phyloP scores from a whole-genome alignment of 2,797 vertebrate species.

The Neosilurus mollespiculum region DNA sequence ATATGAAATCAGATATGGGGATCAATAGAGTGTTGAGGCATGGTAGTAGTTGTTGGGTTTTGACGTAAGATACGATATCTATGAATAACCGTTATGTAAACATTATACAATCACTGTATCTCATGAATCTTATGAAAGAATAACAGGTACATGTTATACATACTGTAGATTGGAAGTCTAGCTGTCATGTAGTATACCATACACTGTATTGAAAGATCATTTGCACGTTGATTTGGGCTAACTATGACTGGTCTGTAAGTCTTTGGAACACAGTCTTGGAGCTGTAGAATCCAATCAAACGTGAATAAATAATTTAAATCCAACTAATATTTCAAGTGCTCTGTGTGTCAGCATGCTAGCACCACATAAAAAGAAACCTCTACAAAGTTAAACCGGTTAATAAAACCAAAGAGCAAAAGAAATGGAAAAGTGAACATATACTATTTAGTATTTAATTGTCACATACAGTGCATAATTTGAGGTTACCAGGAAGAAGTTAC shows the following conservation, averaged over 20 bases:
- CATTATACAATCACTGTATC: not conserved
- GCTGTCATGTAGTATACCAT: not conserved
- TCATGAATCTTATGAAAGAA: not conserved
- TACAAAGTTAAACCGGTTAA: not conserved
- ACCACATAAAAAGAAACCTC: not conserved
- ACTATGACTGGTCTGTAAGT: not conserved
- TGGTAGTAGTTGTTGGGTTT: not conserved
- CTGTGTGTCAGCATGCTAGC: no score
- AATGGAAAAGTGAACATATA: not conserved
- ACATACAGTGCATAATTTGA: not conserved
- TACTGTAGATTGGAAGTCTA: not conserved
- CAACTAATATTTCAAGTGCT: not conserved
- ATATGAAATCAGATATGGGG: not conserved
- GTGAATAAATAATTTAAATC: not conserved
- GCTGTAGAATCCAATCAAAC: not conserved
- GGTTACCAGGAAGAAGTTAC: not conserved
- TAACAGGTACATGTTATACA: not conserved
- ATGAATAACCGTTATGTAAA: conserved; percentile 16
- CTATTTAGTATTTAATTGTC: not conserved
- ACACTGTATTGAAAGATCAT: not conserved
- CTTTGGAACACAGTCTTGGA: not conserved
- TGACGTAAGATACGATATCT: conserved; percentile 8
- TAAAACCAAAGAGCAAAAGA: not conserved
- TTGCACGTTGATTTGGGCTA: not conserved
- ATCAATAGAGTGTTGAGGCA: not conserved